Evolutionary conservation across 2,888 invertebrate species (phyloP).

Genomic region (Apoderus coryli): DNA sequence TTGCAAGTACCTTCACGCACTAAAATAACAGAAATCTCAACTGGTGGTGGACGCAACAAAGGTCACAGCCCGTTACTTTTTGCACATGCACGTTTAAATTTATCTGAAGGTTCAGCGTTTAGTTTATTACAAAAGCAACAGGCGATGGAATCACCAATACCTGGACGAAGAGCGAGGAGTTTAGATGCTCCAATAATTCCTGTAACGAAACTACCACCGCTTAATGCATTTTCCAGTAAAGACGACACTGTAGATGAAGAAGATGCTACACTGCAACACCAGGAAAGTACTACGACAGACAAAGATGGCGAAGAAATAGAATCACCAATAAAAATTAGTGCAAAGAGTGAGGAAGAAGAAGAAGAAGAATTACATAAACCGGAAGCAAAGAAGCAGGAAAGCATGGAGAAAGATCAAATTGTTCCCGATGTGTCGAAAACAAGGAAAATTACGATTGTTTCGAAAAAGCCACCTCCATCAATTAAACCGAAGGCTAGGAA

Average conservation of each 20-base stretch:
- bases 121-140: conserved; percentile 60
- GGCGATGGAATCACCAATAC: conserved; percentile 58
- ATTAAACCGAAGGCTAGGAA: conserved; percentile 16
- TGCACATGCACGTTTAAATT: conserved; percentile 62
- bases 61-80: conserved; percentile 67
- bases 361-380: conserved; percentile 13
- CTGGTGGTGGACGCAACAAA: conserved; percentile 53
- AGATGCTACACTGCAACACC: conserved; percentile 48
- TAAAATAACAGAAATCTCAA: conserved; percentile 49
- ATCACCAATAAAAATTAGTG: conserved; percentile 17
- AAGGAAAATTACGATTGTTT: conserved; percentile 20
- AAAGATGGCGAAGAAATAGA: conserved; percentile 19
- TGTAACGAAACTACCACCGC: conserved; percentile 60
- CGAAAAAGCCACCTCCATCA: conserved; percentile 15
- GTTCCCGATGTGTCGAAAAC: conserved; percentile 30
- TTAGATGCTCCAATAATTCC: conserved; percentile 74
- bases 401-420: conserved; percentile 28
- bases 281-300: too few relatives aligned
- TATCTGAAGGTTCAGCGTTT: conserved; percentile 73
- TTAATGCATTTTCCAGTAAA: conserved; percentile 77
- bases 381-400: conserved; percentile 8
- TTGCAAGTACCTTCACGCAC: conserved; percentile 34
- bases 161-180: conserved; percentile 67
- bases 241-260: conserved; percentile 73
- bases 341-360: conserved; percentile 21